phyloP scores from a whole-genome alignment of 2,797 vertebrate genomes.

The Luscinia luscinia region DNA sequence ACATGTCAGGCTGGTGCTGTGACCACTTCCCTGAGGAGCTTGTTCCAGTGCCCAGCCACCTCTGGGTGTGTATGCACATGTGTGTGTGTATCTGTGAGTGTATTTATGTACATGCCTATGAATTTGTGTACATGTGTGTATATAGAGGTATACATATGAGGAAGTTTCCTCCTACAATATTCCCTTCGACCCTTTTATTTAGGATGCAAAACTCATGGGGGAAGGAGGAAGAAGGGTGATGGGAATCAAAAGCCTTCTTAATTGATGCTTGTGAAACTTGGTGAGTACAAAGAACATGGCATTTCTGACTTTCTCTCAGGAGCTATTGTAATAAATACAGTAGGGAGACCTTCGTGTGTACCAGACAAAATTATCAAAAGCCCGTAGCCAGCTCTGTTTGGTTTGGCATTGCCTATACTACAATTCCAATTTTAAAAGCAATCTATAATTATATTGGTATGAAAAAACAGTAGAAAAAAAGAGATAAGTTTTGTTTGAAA shows the following conservation, averaged over 20 bases:
- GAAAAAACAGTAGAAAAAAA: constrained; percentile 3
- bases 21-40: not conserved
- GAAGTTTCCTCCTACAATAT: not conserved
- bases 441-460: not conserved
- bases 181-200: not conserved
- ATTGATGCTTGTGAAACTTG: not conserved
- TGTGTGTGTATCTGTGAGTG: too few species aligned
- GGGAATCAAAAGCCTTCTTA: not conserved
- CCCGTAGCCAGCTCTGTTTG: constrained; percentile 4
- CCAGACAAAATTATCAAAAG: constrained; percentile 7
- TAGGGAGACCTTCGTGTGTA: not conserved
- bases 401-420: constrained; percentile 22
- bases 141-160: rapidly evolving
- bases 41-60: not conserved
- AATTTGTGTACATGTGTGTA: not conserved
- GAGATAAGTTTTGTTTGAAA: not conserved
- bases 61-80: not conserved
- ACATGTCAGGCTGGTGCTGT: not conserved
- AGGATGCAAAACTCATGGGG: rapidly evolving
- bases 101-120: not conserved
- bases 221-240: not conserved
- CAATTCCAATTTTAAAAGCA: constrained; percentile 32
- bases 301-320: not conserved
- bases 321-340: not conserved
- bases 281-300: not conserved